Evolutionary conservation across 2,797 vertebrate genomes (phyloP), one percentile per base, ranked within the genome.

Genomic region (Acanthiza pusilla): DNA sequence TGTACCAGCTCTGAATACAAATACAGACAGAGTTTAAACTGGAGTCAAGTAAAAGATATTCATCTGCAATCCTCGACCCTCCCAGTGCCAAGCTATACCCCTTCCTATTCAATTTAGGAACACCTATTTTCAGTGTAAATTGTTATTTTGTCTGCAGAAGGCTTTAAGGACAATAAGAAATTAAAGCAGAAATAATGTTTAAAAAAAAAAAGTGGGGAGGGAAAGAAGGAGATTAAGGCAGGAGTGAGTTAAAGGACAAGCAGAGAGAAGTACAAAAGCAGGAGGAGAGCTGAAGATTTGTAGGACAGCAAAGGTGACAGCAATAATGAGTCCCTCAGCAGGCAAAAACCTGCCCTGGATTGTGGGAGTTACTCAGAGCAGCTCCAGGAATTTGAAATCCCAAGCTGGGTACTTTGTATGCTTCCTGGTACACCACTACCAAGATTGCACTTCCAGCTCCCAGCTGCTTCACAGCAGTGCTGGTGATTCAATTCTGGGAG

Each of bases 401-500:
- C 34, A 79, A 17, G 36, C 63, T 83, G 54, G 25, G 26, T 86
- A 2, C 30, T 88, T 84, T 73, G 61, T 58, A 19, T 66, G 23
- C 77, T 43, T 30, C 62, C 53, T 29, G 13, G 7, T 38, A 32
- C 1, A 9, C 42, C 62, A 65, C 19, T 1, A 23, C 55, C 40
- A 54, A 43, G 60, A 25, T 2, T 74, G 40, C 60, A 42, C 58
- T 89, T 67, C 30, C 27, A 67, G 75, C n/a, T 93, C 62, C 66
- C 78, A 92, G 88, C 66, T 92, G 88, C 76, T 68, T 70, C 81
- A 36, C 88, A 88, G 68, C 42, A 90, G 38, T 38, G 36, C 65
- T 65, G 40, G 16, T 34, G 43, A 91, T 60, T 87, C 79, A 67
- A 13, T 68, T 84, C 67, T 85, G 81, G 71, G 86, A 96, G 66